Conservation (phyloP, 2,113 vertebrate genomes). For the Zosterops pallidus region DNA sequence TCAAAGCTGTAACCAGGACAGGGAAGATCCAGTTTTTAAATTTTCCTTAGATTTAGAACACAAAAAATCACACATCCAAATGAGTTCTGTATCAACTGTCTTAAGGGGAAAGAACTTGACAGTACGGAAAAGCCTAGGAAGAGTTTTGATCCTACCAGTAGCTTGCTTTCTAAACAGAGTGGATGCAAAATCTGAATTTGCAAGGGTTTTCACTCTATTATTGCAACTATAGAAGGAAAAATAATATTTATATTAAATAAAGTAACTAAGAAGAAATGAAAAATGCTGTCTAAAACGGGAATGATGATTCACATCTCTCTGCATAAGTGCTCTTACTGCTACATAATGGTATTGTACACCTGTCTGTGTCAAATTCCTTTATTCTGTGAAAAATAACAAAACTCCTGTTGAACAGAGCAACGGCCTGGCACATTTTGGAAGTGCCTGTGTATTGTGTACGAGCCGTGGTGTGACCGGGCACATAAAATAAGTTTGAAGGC, state of each 20-base stretch:
- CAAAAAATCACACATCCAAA: neutral
- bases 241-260: neutral
- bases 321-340: neutral
- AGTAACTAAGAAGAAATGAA: neutral
- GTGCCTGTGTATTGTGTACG: neutral
- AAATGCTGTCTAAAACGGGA: neutral
- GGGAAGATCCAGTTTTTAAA: neutral
- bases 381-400: neutral
- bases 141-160: neutral
- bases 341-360: neutral
- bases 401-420: neutral
- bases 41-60: neutral
- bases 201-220: neutral
- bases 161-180: neutral
- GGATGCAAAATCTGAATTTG: neutral
- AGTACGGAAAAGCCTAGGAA: neutral
- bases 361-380: neutral
- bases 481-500: neutral
- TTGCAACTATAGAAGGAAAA: neutral
- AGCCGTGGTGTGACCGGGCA: neutral
- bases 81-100: neutral
- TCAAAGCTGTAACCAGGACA: neutral
- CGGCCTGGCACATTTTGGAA: neutral
- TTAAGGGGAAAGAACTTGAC: neutral
- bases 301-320: neutral